phyloP scores from a whole-genome alignment of 1,140 invertebrate genomes.

The Cyphomyrmex costatus region DNA sequence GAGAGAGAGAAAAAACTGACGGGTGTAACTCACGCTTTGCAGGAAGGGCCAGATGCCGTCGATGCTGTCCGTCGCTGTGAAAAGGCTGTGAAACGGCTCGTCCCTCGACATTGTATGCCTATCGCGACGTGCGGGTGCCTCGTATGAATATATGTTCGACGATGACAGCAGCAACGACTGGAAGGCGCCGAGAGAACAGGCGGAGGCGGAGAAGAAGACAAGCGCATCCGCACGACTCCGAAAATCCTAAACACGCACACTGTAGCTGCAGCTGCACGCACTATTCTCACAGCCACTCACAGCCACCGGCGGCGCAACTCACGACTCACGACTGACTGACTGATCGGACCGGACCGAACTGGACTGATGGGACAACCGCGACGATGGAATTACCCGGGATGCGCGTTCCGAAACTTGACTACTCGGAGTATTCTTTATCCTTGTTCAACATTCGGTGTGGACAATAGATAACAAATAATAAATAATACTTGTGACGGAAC shows the following conservation, averaged over 20 bases:
- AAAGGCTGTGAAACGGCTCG: conserved; percentile 50
- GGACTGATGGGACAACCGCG: no score
- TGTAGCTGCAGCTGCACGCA: no score
- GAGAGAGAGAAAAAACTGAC: neutral
- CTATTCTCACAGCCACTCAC: neutral
- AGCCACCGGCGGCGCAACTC: neutral
- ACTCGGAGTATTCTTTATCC: no score
- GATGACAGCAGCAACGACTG: neutral
- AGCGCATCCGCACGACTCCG: conserved; percentile 16
- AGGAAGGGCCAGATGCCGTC: conserved; percentile 84
- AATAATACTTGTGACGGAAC: no score
- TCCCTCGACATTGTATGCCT: conserved; percentile 60
- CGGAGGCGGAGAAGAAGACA: neutral
- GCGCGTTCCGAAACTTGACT: no score
- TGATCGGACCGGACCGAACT: neutral
- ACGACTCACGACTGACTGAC: conserved; percentile 3
- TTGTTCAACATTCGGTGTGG: no score
- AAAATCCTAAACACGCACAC: neutral
- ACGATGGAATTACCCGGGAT: neutral
- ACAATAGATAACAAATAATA: no score
- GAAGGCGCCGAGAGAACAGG: neutral
- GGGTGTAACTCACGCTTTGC: conserved; percentile 82
- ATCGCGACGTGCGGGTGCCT: neutral
- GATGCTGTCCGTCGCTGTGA: conserved; percentile 79
- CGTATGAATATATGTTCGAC: neutral